Percentiles rank a stretch among this genome's conserved stretches.
phyloP scores from a whole-genome alignment of 2,113 vertebrate species.

The Triplophysa dalaica region DNA sequence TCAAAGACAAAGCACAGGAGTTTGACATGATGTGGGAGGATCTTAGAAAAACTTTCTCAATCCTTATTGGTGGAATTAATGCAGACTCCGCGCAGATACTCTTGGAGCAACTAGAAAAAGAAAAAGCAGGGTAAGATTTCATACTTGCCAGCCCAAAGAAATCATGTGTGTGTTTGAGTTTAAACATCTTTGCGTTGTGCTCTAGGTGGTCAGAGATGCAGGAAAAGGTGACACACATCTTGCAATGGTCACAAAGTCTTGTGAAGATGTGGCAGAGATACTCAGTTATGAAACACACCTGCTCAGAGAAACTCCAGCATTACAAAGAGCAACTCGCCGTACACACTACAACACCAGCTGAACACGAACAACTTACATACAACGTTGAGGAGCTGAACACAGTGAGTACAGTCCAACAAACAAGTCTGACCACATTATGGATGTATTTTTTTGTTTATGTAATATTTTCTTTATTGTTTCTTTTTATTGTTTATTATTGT shows the following conservation, averaged over 20 bases:
- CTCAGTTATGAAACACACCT: constrained; percentile 46
- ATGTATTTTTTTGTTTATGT: too few relatives aligned
- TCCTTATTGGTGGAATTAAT: constrained; percentile 70
- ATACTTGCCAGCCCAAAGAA: neutral
- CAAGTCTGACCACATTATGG: neutral
- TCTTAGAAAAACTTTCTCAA: constrained; percentile 60
- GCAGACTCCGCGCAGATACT: constrained; percentile 71
- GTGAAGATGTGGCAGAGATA: constrained; percentile 76
- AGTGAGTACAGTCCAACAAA: constrained; percentile 63
- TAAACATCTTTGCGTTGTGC: neutral
- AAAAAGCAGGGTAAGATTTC: constrained; percentile 69
- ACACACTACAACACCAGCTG: constrained; percentile 54
- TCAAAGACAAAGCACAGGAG: constrained; percentile 74
- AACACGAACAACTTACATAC: constrained; percentile 60
- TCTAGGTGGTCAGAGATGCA: constrained; percentile 79
- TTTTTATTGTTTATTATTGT: too few relatives aligned
- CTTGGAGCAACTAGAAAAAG: constrained; percentile 63
- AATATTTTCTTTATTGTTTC: too few relatives aligned
- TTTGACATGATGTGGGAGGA: constrained; percentile 72
- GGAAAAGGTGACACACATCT: constrained; percentile 66
- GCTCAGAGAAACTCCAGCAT: constrained; percentile 63
- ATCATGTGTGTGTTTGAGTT: constrained; percentile 26
- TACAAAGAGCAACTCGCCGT: constrained; percentile 65
- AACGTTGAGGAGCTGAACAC: constrained; percentile 66
- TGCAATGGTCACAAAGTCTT: constrained; percentile 61